Evolutionary conservation across 2,113 vertebrate genomes (phyloP), one percentile per base, ranked within the genome.

Genomic region (Mungos mungo): DNA sequence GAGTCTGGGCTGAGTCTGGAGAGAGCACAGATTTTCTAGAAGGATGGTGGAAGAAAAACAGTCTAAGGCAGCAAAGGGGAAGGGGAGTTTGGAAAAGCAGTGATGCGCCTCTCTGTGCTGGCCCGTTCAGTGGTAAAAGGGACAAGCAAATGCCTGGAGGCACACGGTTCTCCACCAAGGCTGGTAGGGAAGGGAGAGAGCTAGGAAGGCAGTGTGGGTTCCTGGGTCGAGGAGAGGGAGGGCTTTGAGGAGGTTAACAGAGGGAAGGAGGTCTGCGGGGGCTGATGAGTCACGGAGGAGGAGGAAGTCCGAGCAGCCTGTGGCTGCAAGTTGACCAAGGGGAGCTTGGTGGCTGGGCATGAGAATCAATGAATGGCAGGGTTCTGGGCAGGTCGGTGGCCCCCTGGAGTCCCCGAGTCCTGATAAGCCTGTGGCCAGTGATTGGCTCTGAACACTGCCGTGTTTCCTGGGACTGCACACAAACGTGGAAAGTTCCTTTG

Each of bases 311-410:
- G 15, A 45, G 31, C 50, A 19, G 76, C 54, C 45, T 3, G 0
- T 1, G 35, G 85, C 6, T 84, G 38, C 27, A 3, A 10, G 31
- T 8, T 52, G 74, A 77, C 31, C n/a, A 65, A 41, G 38, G 31
- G 25, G 47, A 63, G 57, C 27, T 33, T 47, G 27, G 0, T 0
- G 2, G 38, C 52, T 2, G 0, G 14, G 18, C n/a, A 1, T 3
- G 65, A 45, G 65, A n/a, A 71, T 45, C 11, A 66, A 19, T 19
- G 35, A 13, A 18, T 1, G n/a, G 5, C 21, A 12, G 47, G 23
- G 25, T 31, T 45, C 41, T 57, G 0, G 29, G 27, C 38, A n/a
- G 38, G 76, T 12, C 27, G 14, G 47, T 69, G 66, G 0, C 60
- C 10, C 29, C 4, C 3, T 0, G 23, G 16, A 31, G 27, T 5